These are phyloP conservation scores for Poliocrania exsul DNA, from an alignment of 2,797 vertebrate species.

Conservation along the genomic window DNA sequence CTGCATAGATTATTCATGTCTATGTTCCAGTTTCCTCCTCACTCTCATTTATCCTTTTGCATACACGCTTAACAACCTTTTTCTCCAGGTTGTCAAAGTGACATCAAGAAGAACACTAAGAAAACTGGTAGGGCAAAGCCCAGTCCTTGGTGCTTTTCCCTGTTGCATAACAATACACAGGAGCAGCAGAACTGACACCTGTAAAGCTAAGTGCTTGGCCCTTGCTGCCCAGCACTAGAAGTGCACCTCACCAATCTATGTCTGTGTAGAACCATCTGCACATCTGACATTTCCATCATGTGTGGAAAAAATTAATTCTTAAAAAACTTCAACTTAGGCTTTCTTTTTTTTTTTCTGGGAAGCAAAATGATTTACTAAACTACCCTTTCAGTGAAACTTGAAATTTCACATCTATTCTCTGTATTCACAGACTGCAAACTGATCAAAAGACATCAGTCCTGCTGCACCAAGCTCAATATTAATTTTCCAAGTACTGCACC, in stretches of 20 bases:
- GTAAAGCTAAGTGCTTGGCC: background rate
- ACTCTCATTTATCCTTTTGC: background rate
- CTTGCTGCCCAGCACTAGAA: background rate
- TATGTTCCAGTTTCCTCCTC: background rate
- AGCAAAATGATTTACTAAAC: background rate
- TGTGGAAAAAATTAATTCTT: background rate
- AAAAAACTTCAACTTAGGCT: background rate
- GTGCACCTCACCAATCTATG: background rate
- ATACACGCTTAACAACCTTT: background rate
- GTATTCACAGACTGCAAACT: background rate
- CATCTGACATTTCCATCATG: background rate
- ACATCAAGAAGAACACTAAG: background rate
- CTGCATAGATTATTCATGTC: background rate
- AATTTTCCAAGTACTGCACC: background rate
- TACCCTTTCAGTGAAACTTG: background rate
- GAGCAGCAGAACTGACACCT: background rate
- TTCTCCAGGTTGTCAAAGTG: background rate
- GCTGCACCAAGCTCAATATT: background rate
- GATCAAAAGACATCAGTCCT: background rate
- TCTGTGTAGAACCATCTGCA: background rate
- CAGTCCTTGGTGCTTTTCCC: background rate
- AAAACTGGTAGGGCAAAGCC: background rate
- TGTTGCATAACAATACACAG: background rate
- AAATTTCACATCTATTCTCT: background rate
- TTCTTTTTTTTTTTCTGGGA: background rate